Base-by-base conservation (phyloP, 2,888 invertebrate species). In the Xestia c-nigrum region DNA sequence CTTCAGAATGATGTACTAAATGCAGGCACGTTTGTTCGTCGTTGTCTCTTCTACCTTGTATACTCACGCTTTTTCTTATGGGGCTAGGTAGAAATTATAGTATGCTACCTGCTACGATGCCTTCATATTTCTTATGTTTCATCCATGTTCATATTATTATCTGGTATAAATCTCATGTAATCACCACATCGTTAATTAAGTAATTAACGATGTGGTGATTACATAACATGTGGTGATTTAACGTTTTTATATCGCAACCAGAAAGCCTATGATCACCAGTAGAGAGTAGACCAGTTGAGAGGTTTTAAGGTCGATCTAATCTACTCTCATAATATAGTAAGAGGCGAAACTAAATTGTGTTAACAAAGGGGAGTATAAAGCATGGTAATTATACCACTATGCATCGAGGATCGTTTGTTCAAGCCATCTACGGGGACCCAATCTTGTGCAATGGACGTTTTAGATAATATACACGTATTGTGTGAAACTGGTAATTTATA, bases 371-470 rank as follows among this genome's bases (percentile, higher is more conserved):
- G 57, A 40, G 31, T 68, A 50, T 75, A n/a, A 69, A 65, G 64
- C 81, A 69, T 43, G 24, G 81, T 75, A 74, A 81, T 81, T 69
- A 75, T 69, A 21, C 50, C 55, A 7, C 55, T 38, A 43, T 47
- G 67, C 31, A 50, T 47, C 21, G 43, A 14, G 55, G 19, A 24
- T 50, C 57, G 50, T 69, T 59, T 69, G 68, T 74, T 59, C 65
- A 3, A 31, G 43, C 68, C 68, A 69, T 40, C 68, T 55, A 65
- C 75, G 68, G 43, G 38, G 14, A 68, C 43, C 81, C 81, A 80
- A 80, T 80, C 75, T 81, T 80, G 64, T 10, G 57, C 38, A 81
- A 47, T 63, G 47, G 81, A 65, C 68, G 24, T 68, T 81, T 65
- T 65, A 9, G 64, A 65, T 78, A 50, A 67, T 78, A 67, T 78